Evolutionary conservation across 1,140 invertebrate genomes (phyloP), one percentile per base, ranked within the genome.

Genomic region (Drosophila truncata): DNA sequence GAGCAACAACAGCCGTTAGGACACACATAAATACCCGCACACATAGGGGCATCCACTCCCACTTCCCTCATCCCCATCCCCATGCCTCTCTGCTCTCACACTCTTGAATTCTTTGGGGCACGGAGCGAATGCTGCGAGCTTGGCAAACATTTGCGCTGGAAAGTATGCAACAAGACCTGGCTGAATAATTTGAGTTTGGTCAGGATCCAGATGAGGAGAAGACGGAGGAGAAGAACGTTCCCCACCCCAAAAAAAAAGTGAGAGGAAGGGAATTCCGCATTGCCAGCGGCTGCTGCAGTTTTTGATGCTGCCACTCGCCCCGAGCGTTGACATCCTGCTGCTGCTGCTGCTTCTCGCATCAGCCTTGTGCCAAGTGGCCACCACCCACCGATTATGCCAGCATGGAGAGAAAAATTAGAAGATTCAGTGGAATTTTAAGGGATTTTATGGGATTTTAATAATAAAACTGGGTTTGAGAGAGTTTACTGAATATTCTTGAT

Each of bases 151-250:
- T 88, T 84, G 84, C 69, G 78, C 84, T 84, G 64, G 66, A 84
- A 88, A 88, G 85, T 88, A 88, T 88, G 84, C 84, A 87, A 88
- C 84, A 82, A 88, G 74, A 74, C 81, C 85, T 90, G 85, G 63
- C 84, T 88, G 83, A 87, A 87, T 90, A 84, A 88, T 88, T 90
- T 79, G 64, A 84, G 80, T 83, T 84, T 65, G 80, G 72, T 65
- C 78, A 80, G 52, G 72, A 60, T 54, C 27, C 27, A 55, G 63
- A 49, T 16, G 7, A 41, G 27, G 7, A 44, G 41, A 6, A 2
- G 25, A 6, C 2, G 54, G 27, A 20, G 9, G 4, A 35, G 23
- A 2, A 18, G 14, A 16, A 59, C 27, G 39, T 39, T 16, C 10
- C 14, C 18, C 20, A 18, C 11, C 33, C 33, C 35, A 4, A 13